These are phyloP conservation scores for Eumacrocentrus americanus DNA, from an alignment of 2,888 invertebrate species.

Conservation along the genomic window DNA sequence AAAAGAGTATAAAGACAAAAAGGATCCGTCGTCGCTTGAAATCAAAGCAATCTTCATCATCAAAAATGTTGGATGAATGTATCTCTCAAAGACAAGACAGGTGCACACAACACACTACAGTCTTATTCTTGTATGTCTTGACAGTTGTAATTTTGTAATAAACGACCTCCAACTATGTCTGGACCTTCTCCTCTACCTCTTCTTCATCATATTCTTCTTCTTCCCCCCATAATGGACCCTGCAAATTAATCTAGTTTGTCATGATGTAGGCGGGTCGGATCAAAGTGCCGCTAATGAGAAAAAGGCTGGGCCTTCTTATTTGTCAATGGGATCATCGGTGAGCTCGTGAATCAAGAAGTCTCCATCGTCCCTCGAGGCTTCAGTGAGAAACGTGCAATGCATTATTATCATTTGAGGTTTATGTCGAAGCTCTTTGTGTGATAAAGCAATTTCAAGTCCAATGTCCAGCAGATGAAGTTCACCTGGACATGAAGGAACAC, in stretches of 20 bases:
- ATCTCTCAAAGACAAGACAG: conserved; percentile 33
- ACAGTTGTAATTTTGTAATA: conserved; percentile 60
- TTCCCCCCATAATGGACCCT: too few relatives aligned
- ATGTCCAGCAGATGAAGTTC: too few relatives aligned
- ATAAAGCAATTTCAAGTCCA: too few relatives aligned
- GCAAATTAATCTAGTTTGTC: conserved; percentile 63
- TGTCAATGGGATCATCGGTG: conserved; percentile 55
- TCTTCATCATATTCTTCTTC: too few relatives aligned
- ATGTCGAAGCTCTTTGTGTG: too few relatives aligned
- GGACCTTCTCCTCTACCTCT: conserved; percentile 19
- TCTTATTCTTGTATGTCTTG: conserved; percentile 37
- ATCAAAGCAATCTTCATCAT: conserved; percentile 24
- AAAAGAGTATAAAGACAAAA: background rate
- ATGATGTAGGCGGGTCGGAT: conserved; percentile 61
- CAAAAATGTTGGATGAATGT: conserved; percentile 22
- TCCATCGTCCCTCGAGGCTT: conserved; percentile 4
- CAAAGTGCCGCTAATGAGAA: conserved; percentile 62
- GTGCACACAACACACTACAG: conserved; percentile 40
- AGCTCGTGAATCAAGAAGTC: conserved; percentile 48
- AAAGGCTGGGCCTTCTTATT: conserved; percentile 57
- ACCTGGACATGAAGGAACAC: too few relatives aligned
- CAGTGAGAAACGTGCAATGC: too few relatives aligned
- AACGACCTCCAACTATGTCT: conserved; percentile 50
- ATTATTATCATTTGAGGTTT: too few relatives aligned
- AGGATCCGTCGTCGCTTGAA: background rate